Evolutionary conservation across 2,888 invertebrate genomes (phyloP), one percentile per base, ranked within the genome.

Genomic region (Erebia aethiops): DNA sequence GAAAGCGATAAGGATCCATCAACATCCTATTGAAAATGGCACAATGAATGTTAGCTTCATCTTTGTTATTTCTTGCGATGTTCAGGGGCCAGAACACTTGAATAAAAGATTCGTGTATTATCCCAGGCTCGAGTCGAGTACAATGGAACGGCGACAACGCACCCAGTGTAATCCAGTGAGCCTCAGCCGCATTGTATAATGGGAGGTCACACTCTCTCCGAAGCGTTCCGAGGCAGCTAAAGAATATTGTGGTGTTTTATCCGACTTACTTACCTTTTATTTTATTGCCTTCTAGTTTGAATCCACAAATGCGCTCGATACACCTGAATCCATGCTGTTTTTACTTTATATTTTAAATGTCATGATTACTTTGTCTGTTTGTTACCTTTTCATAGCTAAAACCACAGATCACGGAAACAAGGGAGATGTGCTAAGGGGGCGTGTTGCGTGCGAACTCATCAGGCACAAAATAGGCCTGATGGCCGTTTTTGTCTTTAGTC

Each of bases 71-170:
- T 89, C 88, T 90, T 89, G 85, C 81, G 83, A 84, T 83, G 84
- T 87, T 88, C 81, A 83, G 86, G 84, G 88, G 82, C 86, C 86
- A 84, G 83, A 82, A 88, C 87, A 90, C 89, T 90, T 92, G 92
- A 91, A 92, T 92, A 92, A 92, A 92, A 92, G 90, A 92, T 92
- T 89, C 87, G 87, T 87, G 87, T 89, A 90, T 91, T 89, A 90
- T 90, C 85, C 87, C 84, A 78, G 81, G 80, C 87, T 82, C 81
- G 80, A 80, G 79, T 79, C 73, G 81, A 82, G 81, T 79, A 93
- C 91, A 93, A 92, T 91, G 74, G 88, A 81, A 81, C 81, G 80
- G 81, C 87, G 87, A 87, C 89, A 86, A 89, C 88, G 86, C 87
- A 89, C 83, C 85, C 84, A 83, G 84, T 85, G 86, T 87, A 88